Evolutionary conservation across 2,113 vertebrate species (phyloP).

Genomic region (Centropristis striata): DNA sequence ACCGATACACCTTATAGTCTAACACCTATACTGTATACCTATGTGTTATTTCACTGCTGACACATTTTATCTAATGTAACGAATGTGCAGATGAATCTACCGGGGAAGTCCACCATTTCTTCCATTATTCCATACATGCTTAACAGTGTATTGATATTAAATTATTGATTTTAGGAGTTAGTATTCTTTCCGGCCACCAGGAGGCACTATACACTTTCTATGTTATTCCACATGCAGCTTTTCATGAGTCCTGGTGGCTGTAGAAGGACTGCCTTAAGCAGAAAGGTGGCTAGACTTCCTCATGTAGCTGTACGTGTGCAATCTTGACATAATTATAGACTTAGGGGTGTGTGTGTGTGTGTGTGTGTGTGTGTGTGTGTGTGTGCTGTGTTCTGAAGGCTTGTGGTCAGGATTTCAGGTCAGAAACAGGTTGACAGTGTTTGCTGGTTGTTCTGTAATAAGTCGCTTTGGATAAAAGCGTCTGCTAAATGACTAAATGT

Average conservation of each 20-base stretch:
- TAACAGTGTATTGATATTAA: background rate
- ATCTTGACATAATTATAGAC: conserved; percentile 15
- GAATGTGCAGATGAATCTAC: background rate
- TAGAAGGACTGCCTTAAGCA: conserved; percentile 20
- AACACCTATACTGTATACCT: background rate
- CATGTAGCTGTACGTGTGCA: background rate
- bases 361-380: background rate
- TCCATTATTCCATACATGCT: background rate
- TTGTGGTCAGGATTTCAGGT: background rate
- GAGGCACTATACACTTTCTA: conserved; percentile 5
- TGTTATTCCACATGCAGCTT: conserved; percentile 6
- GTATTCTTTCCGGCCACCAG: conserved; percentile 54
- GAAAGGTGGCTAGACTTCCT: background rate
- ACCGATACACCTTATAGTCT: background rate
- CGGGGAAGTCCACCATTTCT: background rate
- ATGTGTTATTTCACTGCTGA: background rate
- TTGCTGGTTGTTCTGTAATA: conserved; percentile 27
- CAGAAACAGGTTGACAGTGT: background rate
- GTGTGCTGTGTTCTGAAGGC: background rate
- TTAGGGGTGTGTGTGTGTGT: conserved; percentile 4
- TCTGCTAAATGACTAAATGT: too few relatives aligned
- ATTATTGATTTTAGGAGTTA: conserved; percentile 19
- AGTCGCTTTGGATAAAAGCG: too few relatives aligned
- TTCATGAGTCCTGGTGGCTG: background rate
- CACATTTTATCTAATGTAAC: background rate